These are phyloP conservation scores for Perca schrenkii DNA, from an alignment of 2,113 vertebrate species.

Conservation along the genomic window DNA sequence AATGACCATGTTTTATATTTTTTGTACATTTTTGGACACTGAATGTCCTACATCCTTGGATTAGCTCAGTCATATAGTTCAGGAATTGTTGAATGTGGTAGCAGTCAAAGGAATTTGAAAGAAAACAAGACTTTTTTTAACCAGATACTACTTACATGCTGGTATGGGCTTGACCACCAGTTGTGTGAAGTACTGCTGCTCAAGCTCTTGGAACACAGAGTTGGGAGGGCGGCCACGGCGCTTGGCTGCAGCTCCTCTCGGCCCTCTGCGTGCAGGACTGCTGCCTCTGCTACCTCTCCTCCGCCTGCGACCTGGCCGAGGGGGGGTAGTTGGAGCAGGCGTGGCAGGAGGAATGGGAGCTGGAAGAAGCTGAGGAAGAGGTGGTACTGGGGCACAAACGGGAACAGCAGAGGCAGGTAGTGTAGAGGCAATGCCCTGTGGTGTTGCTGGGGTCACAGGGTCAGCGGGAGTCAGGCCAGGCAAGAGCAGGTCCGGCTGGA, in stretches of 20 bases:
- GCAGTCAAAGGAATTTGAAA: not conserved
- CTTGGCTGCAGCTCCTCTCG: conserved; percentile 85
- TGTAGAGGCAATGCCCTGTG: conserved; percentile 26
- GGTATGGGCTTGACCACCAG: conserved; percentile 92
- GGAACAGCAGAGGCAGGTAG: conserved; percentile 30
- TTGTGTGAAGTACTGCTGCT: conserved; percentile 94
- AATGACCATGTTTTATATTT: not conserved
- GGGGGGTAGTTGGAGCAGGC: conserved; percentile 48
- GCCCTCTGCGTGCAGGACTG: conserved; percentile 72
- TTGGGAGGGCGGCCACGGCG: conserved; percentile 91
- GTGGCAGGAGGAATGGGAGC: conserved; percentile 35
- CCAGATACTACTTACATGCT: conserved; percentile 81
- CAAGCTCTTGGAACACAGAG: conserved; percentile 92
- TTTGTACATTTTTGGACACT: not conserved
- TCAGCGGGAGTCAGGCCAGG: conserved; percentile 51
- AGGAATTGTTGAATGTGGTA: not conserved
- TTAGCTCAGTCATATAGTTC: not conserved
- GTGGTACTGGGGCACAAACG: conserved; percentile 4
- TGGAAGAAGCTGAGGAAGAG: conserved; percentile 31
- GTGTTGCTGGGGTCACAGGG: conserved; percentile 9
- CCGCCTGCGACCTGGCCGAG: conserved; percentile 77
- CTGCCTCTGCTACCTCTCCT: conserved; percentile 81
- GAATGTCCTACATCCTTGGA: not conserved
- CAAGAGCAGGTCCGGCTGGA: conserved; percentile 58
- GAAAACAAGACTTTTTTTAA: too few relatives aligned